Evolutionary conservation across 2,888 invertebrate genomes (phyloP).

Genomic region (Clostera curtula): DNA sequence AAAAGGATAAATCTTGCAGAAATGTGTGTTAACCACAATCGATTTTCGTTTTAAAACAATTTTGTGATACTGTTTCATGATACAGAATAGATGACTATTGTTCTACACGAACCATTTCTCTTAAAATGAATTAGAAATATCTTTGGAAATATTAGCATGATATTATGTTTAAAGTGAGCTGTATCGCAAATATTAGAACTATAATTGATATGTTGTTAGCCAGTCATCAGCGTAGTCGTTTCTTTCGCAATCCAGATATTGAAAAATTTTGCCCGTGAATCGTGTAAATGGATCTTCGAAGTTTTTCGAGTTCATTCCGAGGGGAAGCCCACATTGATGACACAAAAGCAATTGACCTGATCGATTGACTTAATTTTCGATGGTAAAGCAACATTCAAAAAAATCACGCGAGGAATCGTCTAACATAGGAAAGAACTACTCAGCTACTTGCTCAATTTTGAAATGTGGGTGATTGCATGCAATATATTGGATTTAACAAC

Average conservation of each 20-base stretch:
- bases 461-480: conserved; percentile 62
- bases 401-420: conserved; percentile 42
- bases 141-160: conserved; percentile 20
- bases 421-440: conserved; percentile 3
- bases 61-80: too few relatives aligned
- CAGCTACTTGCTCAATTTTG: conserved; percentile 10
- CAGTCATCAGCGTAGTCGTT: conserved; percentile 30
- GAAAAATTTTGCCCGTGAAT: conserved; percentile 51
- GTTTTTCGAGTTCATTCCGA: conserved; percentile 43
- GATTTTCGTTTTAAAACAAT: conserved; percentile 16
- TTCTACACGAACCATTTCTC: too few relatives aligned
- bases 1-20: conserved; percentile 63
- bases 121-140: too few relatives aligned
- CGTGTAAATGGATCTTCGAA: conserved; percentile 64
- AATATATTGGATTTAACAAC: conserved; percentile 16
- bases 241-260: conserved; percentile 50
- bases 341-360: conserved; percentile 49
- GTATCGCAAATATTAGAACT: conserved; percentile 30
- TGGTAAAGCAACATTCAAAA: conserved; percentile 61
- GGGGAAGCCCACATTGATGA: conserved; percentile 46
- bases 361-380: conserved; percentile 34
- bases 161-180: conserved; percentile 41
- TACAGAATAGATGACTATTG: too few relatives aligned
- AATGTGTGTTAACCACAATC: conserved; percentile 50
- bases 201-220: conserved; percentile 18